Base-by-base conservation (phyloP, 2,797 vertebrate species). In the Peromyscus eremicus region DNA sequence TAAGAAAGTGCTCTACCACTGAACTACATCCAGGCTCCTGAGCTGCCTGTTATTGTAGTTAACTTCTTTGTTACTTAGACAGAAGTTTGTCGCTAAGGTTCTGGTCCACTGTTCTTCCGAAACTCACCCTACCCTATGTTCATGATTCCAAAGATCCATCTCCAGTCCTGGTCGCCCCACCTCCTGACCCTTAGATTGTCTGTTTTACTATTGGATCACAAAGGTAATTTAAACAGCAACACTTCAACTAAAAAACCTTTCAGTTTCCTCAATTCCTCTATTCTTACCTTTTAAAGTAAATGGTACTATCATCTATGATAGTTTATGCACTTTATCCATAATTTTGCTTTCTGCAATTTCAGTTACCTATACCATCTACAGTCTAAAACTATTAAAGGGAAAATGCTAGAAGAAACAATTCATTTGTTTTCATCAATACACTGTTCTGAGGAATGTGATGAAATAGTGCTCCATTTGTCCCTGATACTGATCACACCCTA, bases 221-320 rank as follows among this genome's bases (percentile, higher is more conserved):
- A 92, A 94, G 29, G 27, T 27, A 87, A 94, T 62, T 94, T 89
- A 85, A 89, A 95, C 34, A 80, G 32, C 68, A 92, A 49, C 8
- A 71, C 27, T 27, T 84, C 92, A 84, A 93, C 40, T 92, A 52
- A 89, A 71, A 12, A 86, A 52, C 2, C 9, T 37, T 68, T 21
- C 46, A 60, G 29, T 81, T 37, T 73, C 27, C 7, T 93, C 32
- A 89, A 52, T 0, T 29, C 70, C 23, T 82, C 34, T 94, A 32
- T 34, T 60, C 37, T 21, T 79, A 88, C 27, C 32, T 57, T 49
- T 29, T 49, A 62, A 6, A 43, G n/a, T 57, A 91, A 97, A 52
- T 21, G 43, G 9, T 5, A 88, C 8, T 23, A 70, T 81, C 29
- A 66, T 71, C 21, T 87, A 75, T 43, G 25, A 29, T 16, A 57